Conservation (phyloP, 2,113 vertebrate species). For the Phyllostomus hastatus region DNA sequence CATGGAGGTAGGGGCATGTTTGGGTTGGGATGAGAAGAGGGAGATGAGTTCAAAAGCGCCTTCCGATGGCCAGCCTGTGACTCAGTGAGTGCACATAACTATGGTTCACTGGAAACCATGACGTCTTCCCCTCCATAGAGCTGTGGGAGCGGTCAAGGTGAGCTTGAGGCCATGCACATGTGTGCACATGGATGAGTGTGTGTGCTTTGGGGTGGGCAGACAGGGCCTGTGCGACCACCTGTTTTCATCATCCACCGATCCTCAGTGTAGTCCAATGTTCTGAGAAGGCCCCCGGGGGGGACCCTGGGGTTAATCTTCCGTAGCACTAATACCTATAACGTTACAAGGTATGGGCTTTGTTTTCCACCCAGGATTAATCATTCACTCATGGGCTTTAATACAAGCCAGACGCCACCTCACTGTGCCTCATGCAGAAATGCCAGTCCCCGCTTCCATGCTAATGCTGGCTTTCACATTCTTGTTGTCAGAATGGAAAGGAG, state of each 20-base stretch:
- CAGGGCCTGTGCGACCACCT: constrained; percentile 13
- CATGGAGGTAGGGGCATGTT: neutral
- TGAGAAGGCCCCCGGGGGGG: constrained; percentile 4
- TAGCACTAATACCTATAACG: constrained; percentile 60
- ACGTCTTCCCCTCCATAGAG: neutral
- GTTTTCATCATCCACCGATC: constrained; percentile 48
- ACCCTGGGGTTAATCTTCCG: constrained; percentile 58
- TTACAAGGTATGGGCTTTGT: constrained; percentile 65
- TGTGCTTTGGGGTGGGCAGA: too few species aligned
- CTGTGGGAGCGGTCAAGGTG: neutral
- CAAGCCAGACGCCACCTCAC: constrained; percentile 62
- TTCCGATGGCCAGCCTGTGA: neutral
- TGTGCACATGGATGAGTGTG: neutral
- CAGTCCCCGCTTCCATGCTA: neutral
- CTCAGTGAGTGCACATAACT: neutral
- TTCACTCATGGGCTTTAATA: constrained; percentile 70
- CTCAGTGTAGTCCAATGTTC: constrained; percentile 41
- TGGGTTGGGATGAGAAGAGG: neutral
- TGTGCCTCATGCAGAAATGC: constrained; percentile 29
- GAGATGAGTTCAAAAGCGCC: neutral
- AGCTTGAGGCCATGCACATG: neutral
- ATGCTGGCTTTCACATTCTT: neutral
- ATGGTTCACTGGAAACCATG: neutral
- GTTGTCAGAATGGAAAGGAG: neutral
- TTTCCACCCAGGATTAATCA: constrained; percentile 69